Evolutionary conservation across 2,797 vertebrate species (phyloP).

Genomic region (Syncerus caffer): DNA sequence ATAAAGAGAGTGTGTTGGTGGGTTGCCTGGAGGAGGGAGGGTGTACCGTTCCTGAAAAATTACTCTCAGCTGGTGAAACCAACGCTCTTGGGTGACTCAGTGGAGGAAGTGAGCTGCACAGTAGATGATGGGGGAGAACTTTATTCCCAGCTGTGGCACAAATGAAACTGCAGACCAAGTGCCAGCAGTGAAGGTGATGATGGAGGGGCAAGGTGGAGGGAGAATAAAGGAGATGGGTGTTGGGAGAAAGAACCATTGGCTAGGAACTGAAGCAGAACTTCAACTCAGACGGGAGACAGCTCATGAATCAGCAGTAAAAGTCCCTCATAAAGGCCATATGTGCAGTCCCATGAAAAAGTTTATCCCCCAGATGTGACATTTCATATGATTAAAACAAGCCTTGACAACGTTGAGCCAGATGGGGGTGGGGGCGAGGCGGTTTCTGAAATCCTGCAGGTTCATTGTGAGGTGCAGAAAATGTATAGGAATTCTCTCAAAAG

Average conservation of each 20-base stretch:
- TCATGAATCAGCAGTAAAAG: conserved; percentile 30
- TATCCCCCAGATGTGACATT: conserved; percentile 43
- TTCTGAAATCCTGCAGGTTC: neutral
- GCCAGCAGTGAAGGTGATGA: neutral
- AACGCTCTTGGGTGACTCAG: neutral
- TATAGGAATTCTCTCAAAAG: neutral
- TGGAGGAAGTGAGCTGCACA: neutral
- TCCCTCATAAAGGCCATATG: neutral
- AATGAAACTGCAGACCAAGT: neutral
- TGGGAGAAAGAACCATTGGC: neutral
- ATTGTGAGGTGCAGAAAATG: conserved; percentile 50
- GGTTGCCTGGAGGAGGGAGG: neutral
- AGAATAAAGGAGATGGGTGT: neutral
- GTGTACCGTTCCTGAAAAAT: neutral
- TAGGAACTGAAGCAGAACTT: neutral
- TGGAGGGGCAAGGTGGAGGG: neutral
- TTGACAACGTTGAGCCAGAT: conserved; percentile 19
- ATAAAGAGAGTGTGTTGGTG: neutral
- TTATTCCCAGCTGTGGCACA: neutral
- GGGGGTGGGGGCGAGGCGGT: neutral
- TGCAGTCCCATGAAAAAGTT: neutral
- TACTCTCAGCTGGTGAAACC: neutral
- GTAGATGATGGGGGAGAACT: neutral
- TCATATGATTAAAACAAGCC: conserved; percentile 54
- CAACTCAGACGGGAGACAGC: neutral